A percentile compares a stretch with the other conserved stretches of the same genome.
These are phyloP conservation scores for Eucriotettix oculatus DNA, from an alignment of 2,888 invertebrate genomes.

Conservation along the genomic window DNA sequence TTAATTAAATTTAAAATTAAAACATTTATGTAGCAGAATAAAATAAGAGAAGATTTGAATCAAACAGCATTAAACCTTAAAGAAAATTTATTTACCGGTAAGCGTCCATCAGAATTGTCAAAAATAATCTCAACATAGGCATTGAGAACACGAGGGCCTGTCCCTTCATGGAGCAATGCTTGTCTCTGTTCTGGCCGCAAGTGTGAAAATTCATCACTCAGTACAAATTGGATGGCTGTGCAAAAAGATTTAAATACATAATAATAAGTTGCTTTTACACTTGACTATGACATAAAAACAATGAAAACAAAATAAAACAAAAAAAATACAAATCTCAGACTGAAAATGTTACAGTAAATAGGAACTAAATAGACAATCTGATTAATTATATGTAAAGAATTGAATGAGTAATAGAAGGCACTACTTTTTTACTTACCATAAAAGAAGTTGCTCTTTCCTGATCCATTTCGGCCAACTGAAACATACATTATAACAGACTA, in stretches of 20 bases:
- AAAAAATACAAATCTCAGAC: too few relatives aligned
- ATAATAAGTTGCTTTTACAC: too few relatives aligned
- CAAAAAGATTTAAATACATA: conserved; percentile 9
- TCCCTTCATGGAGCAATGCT: conserved; percentile 91
- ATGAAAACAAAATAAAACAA: too few relatives aligned
- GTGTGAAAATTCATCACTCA: conserved; percentile 98
- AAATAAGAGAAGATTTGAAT: background rate
- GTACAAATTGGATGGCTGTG: conserved; percentile 93
- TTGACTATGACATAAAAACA: too few relatives aligned
- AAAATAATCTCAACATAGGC: conserved; percentile 99
- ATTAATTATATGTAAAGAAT: too few relatives aligned
- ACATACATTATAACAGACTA: too few relatives aligned
- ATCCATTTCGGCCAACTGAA: conserved; percentile 95
- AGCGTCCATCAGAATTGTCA: conserved; percentile 91
- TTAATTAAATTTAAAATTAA: background rate
- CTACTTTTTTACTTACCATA: conserved; percentile 74
- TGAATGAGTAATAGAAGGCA: background rate
- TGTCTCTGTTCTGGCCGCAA: conserved; percentile 90
- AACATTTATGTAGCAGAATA: background rate
- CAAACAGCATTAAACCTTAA: background rate
- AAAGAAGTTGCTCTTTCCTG: conserved; percentile 99
- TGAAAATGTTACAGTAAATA: too few relatives aligned
- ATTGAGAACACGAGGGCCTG: conserved; percentile 87
- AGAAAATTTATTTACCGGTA: conserved; percentile 56
- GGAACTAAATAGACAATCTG: too few relatives aligned